phyloP scores from a whole-genome alignment of 2,797 vertebrate species.

The Onychomys torridus region DNA sequence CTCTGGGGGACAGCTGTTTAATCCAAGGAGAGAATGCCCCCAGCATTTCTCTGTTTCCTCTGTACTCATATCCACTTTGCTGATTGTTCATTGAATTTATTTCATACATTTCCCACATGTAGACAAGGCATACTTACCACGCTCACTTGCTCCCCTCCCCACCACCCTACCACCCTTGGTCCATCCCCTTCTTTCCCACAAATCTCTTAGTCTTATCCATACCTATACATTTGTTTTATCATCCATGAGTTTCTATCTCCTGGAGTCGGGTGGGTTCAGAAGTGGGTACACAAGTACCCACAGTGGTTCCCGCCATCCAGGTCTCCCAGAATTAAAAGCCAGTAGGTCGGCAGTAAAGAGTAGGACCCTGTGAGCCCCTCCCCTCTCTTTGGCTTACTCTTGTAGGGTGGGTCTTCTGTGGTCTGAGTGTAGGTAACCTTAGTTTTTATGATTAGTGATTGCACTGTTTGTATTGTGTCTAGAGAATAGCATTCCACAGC shows the following conservation, averaged over 20 bases:
- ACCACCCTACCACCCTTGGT: background rate
- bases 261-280: background rate
- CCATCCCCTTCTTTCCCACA: background rate
- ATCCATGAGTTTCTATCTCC: background rate
- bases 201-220: background rate
- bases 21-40: background rate
- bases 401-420: background rate
- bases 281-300: no score
- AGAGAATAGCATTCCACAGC: background rate
- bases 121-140: background rate
- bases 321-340: background rate
- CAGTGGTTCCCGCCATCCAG: background rate
- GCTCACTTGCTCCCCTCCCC: no score
- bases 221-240: background rate
- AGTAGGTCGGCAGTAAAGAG: background rate
- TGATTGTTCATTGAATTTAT: background rate
- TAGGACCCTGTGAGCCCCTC: no score
- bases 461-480: background rate
- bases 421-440: background rate
- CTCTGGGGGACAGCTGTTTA: background rate
- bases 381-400: no score
- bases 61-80: fast-evolving
- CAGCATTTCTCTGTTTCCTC: background rate
- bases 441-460: background rate
- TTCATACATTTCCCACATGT: background rate